Evolutionary conservation across 2,888 invertebrate genomes (phyloP).

Genomic region (Microplitis manilae): DNA sequence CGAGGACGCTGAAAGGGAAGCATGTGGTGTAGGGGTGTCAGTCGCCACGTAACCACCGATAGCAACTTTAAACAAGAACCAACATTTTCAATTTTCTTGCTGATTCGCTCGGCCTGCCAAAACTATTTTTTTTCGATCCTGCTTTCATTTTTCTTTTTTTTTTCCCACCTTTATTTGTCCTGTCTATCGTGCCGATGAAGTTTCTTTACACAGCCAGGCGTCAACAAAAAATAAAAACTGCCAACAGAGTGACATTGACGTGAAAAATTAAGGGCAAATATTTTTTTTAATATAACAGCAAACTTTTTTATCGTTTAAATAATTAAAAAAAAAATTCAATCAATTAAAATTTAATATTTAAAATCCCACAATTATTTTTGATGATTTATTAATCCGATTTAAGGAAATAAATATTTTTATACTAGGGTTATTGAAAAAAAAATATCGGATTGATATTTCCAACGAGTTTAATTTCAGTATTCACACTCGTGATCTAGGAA

Average conservation of each 20-base stretch:
- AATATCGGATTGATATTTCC: not conserved
- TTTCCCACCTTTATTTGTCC: conserved; percentile 27
- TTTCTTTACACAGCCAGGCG: conserved; percentile 7
- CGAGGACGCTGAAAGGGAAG: not conserved
- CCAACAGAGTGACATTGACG: conserved; percentile 5
- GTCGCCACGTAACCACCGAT: conserved; percentile 41
- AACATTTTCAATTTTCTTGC: conserved; percentile 58
- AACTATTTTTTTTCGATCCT: conserved; percentile 36
- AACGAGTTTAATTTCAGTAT: not conserved
- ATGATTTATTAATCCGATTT: not conserved
- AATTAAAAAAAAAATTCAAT: not conserved
- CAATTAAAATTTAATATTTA: too few relatives aligned
- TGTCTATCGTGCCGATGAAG: conserved; percentile 9
- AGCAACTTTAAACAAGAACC: conserved; percentile 51
- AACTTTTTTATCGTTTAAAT: not conserved
- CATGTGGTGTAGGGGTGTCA: conserved; percentile 7
- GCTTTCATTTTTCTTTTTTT: not conserved
- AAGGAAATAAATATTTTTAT: not conserved
- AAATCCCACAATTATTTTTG: too few relatives aligned
- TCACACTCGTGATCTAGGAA: not conserved
- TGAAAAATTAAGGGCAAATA: conserved; percentile 11
- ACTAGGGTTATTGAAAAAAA: not conserved
- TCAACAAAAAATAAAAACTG: not conserved
- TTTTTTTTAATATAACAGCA: not conserved
- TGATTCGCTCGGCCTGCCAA: conserved; percentile 38